Evolutionary conservation across 2,888 invertebrate species (phyloP), one percentile per base, ranked within the genome.

Genomic region (Drosophila leonis): DNA sequence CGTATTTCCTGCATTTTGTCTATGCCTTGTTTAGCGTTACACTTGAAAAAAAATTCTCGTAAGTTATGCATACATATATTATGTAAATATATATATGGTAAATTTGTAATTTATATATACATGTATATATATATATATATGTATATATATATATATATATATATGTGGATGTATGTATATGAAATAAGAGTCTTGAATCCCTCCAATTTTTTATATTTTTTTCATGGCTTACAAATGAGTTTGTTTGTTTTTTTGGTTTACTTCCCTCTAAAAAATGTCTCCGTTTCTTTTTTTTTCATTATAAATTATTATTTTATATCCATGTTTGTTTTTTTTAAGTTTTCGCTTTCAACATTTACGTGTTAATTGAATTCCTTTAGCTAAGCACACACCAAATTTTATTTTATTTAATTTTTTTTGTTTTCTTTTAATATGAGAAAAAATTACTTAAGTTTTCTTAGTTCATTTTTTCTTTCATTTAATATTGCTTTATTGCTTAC

Each of bases 101-200:
- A 65, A 63, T 65, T 68, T 77, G 15, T 66, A 61, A 60, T 63
- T 71, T 78, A 68, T 65, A 51, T 63, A 66, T 73, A 62, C 24
- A 56, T 44, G 63, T 68, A 63, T 64, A 63, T 67, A 62, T 62
- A 65, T 67, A 56, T 78, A 68, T 65, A 54, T 62, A 56, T 56
- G 24, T 52, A n/a, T 69, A 57, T 74, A 20, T 49, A 20, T 29
- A 20, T 60, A 9, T 20, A 33, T 31, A 6, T 57, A 39, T 57
- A 4, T 60, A 31, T 73, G 64, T 75, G 42, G 83, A 69, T 68
- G 55, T 71, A 52, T 74, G 66, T 77, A 69, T 89, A 80, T 66
- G 79, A 90, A 91, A 90, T 83, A 90, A 92, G 92, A 92, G 92
- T 92, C 92, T 92, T 92, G 90, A 91, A 90, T 91, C 92, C 92